A percentile compares a stretch with the other conserved stretches of the same genome.
phyloP scores from a whole-genome alignment of 2,797 vertebrate genomes.

The Pseudochaenichthys georgianus region DNA sequence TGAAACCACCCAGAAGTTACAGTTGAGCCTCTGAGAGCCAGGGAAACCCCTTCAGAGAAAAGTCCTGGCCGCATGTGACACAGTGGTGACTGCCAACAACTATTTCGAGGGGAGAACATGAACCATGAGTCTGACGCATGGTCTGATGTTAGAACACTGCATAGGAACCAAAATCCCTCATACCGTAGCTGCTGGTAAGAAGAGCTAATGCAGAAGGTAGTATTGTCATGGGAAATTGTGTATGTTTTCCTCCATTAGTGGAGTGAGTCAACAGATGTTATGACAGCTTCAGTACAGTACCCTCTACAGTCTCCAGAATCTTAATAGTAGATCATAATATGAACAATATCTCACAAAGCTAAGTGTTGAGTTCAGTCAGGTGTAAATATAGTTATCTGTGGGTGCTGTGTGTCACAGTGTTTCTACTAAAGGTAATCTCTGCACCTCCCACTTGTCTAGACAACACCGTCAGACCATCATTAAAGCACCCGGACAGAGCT shows the following conservation, averaged over 20 bases:
- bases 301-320: conserved; percentile 17
- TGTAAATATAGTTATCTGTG: conserved; percentile 50
- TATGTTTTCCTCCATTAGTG: conserved; percentile 6
- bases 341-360: conserved; percentile 37
- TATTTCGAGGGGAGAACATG: conserved; percentile 19
- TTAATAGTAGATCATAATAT: conserved; percentile 30
- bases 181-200: conserved; percentile 23
- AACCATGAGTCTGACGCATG: not conserved
- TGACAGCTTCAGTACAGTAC: conserved; percentile 8
- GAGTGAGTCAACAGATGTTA: conserved; percentile 22
- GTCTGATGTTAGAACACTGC: no score
- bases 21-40: conserved; percentile 33
- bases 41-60: conserved; percentile 40
- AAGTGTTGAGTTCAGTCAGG: conserved; percentile 25
- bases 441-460: conserved; percentile 60
- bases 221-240: conserved; percentile 16
- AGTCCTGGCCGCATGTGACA: conserved; percentile 40
- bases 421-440: conserved; percentile 1
- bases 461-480: conserved; percentile 37
- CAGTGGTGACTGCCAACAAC: conserved; percentile 41
- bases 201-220: not conserved
- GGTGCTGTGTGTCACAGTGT: conserved; percentile 10
- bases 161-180: conserved; percentile 6
- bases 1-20: conserved; percentile 37
- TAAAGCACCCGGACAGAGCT: conserved; percentile 7